Conservation (phyloP, 2,888 invertebrate genomes). For the Onthophagus sagittarius region DNA sequence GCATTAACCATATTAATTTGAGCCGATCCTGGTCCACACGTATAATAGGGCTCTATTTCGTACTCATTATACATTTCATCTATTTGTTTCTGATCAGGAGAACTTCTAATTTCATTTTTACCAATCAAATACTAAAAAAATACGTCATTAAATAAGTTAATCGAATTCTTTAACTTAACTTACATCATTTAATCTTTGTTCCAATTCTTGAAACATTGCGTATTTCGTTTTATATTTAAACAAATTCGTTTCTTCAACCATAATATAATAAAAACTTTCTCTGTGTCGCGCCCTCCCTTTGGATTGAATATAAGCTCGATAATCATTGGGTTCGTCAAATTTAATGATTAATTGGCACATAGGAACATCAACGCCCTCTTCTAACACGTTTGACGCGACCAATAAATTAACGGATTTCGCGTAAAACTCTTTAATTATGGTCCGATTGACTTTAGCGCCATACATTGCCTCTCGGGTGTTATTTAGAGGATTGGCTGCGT, state of each 20-base stretch:
- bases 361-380: conserved; percentile 86
- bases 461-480: conserved; percentile 53
- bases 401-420: conserved; percentile 61
- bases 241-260: conserved; percentile 47
- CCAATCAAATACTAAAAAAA: conserved; percentile 54
- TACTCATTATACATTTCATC: conserved; percentile 53
- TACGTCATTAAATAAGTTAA: conserved; percentile 14
- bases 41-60: conserved; percentile 53
- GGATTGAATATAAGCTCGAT: conserved; percentile 82
- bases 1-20: conserved; percentile 57
- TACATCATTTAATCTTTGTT: conserved; percentile 53
- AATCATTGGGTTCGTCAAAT: conserved; percentile 67
- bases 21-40: conserved; percentile 46
- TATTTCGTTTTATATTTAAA: conserved; percentile 45
- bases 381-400: conserved; percentile 75
- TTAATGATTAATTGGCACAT: conserved; percentile 76
- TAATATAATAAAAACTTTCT: conserved; percentile 58
- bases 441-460: conserved; percentile 53
- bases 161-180: conserved; percentile 20
- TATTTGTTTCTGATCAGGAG: conserved; percentile 55
- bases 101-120: conserved; percentile 52
- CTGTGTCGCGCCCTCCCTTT: conserved; percentile 80
- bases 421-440: conserved; percentile 55
- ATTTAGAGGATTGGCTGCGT: conserved; percentile 56
- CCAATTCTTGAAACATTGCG: conserved; percentile 46